Conservation (phyloP, 1,140 invertebrate genomes). For the Cydia splendana region DNA sequence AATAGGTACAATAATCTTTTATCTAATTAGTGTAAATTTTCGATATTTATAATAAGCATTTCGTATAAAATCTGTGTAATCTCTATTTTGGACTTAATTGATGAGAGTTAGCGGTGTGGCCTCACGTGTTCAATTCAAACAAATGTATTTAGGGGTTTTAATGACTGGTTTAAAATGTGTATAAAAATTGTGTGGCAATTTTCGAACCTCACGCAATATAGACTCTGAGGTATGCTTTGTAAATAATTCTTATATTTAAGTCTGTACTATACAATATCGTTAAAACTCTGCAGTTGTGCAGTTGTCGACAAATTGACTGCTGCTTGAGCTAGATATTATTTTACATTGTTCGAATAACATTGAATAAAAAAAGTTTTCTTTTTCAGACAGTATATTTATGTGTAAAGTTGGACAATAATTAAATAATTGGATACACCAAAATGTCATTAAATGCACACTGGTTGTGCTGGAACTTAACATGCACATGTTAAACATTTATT, state of each 20-base stretch:
- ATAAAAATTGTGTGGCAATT: constrained; percentile 59
- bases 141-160: constrained; percentile 57
- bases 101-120: constrained; percentile 41
- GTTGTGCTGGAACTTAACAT: constrained; percentile 33
- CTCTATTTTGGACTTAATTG: constrained; percentile 34
- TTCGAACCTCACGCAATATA: constrained; percentile 60
- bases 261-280: constrained; percentile 71
- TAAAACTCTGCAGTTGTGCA: constrained; percentile 44
- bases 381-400: constrained; percentile 65
- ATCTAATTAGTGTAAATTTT: constrained; percentile 42
- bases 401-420: constrained; percentile 75
- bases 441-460: constrained; percentile 47
- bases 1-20: constrained; percentile 40
- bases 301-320: constrained; percentile 46
- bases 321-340: constrained; percentile 43
- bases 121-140: constrained; percentile 69
- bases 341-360: constrained; percentile 43
- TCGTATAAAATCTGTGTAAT: constrained; percentile 38
- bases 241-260: constrained; percentile 75
- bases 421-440: constrained; percentile 55
- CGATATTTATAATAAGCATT: constrained; percentile 36
- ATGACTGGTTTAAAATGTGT: constrained; percentile 62
- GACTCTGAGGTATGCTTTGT: constrained; percentile 68
- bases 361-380: constrained; percentile 48
- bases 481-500: constrained; percentile 37